These are phyloP conservation scores for Amblyteles armatorius DNA, from an alignment of 2,888 invertebrate genomes.

Conservation along the genomic window DNA sequence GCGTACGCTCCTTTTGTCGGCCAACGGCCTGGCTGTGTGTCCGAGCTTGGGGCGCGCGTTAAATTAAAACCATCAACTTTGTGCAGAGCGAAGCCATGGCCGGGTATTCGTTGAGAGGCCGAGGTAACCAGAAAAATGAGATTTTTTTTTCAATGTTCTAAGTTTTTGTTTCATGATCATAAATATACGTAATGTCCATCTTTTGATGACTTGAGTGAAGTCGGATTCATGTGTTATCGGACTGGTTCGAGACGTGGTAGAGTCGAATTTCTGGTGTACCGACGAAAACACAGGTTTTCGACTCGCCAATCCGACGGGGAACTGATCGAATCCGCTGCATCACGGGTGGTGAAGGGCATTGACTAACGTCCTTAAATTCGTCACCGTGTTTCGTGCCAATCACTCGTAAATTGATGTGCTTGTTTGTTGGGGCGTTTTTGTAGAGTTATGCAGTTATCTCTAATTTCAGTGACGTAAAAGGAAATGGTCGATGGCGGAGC, in stretches of 20 bases:
- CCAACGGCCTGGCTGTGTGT: not conserved
- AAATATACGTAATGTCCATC: no score
- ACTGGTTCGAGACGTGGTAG: not conserved
- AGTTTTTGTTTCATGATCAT: no score
- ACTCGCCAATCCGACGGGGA: not conserved
- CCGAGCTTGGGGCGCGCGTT: constrained; percentile 37
- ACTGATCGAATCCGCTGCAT: not conserved
- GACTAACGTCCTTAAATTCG: not conserved
- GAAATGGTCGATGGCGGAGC: constrained; percentile 2
- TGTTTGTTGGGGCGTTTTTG: not conserved
- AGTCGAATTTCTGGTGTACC: not conserved
- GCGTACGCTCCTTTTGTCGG: not conserved
- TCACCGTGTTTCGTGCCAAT: not conserved
- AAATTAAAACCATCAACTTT: constrained; percentile 70
- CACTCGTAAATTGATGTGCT: not conserved
- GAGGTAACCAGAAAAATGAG: not conserved
- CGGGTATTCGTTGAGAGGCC: not conserved
- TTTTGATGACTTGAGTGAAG: not conserved
- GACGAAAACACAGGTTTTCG: not conserved
- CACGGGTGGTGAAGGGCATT: not conserved
- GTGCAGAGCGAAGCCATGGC: constrained; percentile 4
- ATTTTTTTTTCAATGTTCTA: not conserved
- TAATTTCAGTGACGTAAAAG: not conserved
- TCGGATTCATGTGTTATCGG: not conserved
- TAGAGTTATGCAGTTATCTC: not conserved